These are phyloP conservation scores for Pomacea maculata DNA, from an alignment of 1,140 invertebrate species.

Conservation along the genomic window DNA sequence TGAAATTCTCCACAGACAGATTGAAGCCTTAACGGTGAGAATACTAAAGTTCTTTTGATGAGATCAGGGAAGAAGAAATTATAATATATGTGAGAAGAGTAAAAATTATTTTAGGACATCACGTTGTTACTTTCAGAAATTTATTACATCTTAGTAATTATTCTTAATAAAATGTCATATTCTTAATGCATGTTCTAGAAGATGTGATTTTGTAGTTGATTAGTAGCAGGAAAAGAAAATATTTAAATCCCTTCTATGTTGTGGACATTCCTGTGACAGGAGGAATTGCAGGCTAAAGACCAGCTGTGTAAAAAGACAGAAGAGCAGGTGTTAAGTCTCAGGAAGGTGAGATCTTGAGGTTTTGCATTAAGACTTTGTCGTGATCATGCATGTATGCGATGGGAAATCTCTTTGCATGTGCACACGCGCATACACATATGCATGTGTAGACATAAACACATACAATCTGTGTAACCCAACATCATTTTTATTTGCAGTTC, in stretches of 20 bases:
- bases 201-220: no score
- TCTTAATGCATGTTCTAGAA: no score
- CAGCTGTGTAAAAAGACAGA: slow-evolving; percentile 38
- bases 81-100: no score
- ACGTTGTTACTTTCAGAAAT: not conserved
- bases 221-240: no score
- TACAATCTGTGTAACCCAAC: not conserved
- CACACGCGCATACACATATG: not conserved
- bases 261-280: slow-evolving; percentile 17
- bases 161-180: not conserved
- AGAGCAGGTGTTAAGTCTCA: slow-evolving; percentile 49
- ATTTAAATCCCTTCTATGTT: no score
- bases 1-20: slow-evolving; percentile 10
- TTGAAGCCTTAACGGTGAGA: slow-evolving; percentile 16
- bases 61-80: no score
- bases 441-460: not conserved
- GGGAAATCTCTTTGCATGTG: not conserved
- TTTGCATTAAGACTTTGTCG: no score
- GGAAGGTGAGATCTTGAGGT: slow-evolving; percentile 35
- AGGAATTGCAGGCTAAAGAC: slow-evolving; percentile 41
- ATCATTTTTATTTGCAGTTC: not conserved
- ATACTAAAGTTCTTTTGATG: not conserved
- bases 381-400: not conserved
- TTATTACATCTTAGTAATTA: not conserved
- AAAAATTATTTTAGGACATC: no score